Base-by-base conservation (phyloP, 2,888 invertebrate genomes). In the Auanema freiburgensis region DNA sequence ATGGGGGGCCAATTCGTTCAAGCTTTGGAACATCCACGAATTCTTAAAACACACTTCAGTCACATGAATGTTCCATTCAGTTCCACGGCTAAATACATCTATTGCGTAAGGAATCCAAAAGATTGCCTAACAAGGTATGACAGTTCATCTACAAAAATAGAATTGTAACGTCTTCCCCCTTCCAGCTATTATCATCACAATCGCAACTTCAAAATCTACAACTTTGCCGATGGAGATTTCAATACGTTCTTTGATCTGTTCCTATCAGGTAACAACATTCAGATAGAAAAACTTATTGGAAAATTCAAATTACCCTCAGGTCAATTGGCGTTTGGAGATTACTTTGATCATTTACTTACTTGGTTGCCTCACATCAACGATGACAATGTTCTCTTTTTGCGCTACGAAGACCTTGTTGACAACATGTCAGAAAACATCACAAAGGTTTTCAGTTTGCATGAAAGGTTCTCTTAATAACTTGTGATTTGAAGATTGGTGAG, bases 161-260 rank as follows among this genome's bases (percentile, higher is more conserved):
- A 11, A 5, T 8, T 14, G 10, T 52, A 18, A 14, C n/a, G 14
- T 4, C 14, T 44, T 18, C 25, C 24, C 6, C 11, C 33, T 61
- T 63, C 70, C 50, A 73, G 71, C 57, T 73, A 72, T 55, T 77
- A 58, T 64, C 75, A 76, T 57, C 77, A 81, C 67, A 80, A 79
- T 59, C 72, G 74, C 24, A 80, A 79, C 65, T 81, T 81, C 77
- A 81, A 81, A 62, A 76, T 79, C 65, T 79, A 79, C 70, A 76
- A 83, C 60, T 81, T 72, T 70, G 69, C 64, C 11, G 62, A 74
- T 42, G 81, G 81, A 12, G 72, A 79, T 8, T 66, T 79, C 59
- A 66, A 81, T 57, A 71, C 68, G n/a, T 83, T 83, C 63, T 72
- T 82, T 58, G 76, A 81, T 21, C 66, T 81, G 21, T 81, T 81